Percentiles rank a stretch among this genome's conserved stretches.
These are phyloP conservation scores for Lissocephala sabroskyi DNA, from an alignment of 2,888 invertebrate species.

Conservation along the genomic window DNA sequence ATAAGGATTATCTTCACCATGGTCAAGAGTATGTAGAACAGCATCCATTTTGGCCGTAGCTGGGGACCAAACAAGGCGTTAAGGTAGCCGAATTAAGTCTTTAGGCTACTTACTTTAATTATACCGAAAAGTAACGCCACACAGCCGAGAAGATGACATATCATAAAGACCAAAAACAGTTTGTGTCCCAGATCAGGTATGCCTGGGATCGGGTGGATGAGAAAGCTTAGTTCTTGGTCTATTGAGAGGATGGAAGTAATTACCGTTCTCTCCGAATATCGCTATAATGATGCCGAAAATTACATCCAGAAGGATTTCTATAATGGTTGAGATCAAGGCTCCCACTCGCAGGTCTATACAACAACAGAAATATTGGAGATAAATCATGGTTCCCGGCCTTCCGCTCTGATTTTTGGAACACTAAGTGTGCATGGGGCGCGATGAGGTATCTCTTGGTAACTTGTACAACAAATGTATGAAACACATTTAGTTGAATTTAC, in stretches of 20 bases:
- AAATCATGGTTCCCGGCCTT: constrained; percentile 39
- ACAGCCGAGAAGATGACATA: constrained; percentile 22
- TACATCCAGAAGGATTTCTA: too few relatives aligned
- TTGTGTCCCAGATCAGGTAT: constrained; percentile 39
- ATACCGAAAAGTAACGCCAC: constrained; percentile 23
- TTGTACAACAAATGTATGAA: too few relatives aligned
- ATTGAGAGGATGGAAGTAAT: not conserved
- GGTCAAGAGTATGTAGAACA: constrained; percentile 21
- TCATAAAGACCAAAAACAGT: constrained; percentile 30
- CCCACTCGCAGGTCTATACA: constrained; percentile 45
- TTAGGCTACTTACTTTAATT: constrained; percentile 19
- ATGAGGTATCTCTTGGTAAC: too few relatives aligned
- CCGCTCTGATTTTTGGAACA: not conserved
- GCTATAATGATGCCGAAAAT: constrained; percentile 19
- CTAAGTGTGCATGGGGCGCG: not conserved
- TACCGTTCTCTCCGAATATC: constrained; percentile 39
- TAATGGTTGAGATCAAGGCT: constrained; percentile 18
- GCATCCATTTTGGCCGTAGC: constrained; percentile 21
- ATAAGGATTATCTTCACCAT: constrained; percentile 4
- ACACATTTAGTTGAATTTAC: not conserved
- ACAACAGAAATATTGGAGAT: constrained; percentile 37
- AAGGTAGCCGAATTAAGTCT: not conserved
- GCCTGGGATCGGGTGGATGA: constrained; percentile 17
- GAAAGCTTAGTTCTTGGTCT: not conserved
- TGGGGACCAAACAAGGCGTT: not conserved